These are phyloP conservation scores for Notospermus geniculatus DNA, from an alignment of 1,140 invertebrate species.

Conservation along the genomic window DNA sequence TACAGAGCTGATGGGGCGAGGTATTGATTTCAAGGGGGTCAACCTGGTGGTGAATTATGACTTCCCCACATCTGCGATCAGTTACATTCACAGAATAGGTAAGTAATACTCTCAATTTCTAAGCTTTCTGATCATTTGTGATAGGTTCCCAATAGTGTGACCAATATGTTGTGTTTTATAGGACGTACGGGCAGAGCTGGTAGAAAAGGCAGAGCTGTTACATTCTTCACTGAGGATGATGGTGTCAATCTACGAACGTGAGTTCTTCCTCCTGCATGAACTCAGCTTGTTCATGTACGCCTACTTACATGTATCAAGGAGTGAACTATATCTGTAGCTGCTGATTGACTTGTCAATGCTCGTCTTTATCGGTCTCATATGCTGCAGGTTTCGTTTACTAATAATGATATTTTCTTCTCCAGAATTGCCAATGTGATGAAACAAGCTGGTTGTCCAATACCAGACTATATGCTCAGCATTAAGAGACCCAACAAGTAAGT, in stretches of 20 bases:
- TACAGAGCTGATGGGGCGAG: conserved; percentile 94
- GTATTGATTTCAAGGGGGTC: conserved; percentile 96
- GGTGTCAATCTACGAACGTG: conserved; percentile 78
- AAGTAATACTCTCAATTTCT: no score
- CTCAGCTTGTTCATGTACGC: not conserved
- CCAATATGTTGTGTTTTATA: conserved; percentile 22
- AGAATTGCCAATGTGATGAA: conserved; percentile 84
- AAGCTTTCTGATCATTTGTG: no score
- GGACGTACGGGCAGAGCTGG: conserved; percentile 93
- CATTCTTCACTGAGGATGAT: conserved; percentile 92
- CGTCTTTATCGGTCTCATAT: no score
- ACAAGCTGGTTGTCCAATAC: conserved; percentile 85
- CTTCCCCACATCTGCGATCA: conserved; percentile 86
- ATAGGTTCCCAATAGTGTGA: no score
- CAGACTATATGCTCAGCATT: conserved; percentile 82
- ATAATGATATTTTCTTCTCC: conserved; percentile 13
- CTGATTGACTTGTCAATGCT: not conserved
- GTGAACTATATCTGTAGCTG: not conserved
- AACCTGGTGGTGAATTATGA: conserved; percentile 98
- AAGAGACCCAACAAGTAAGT: conserved; percentile 62
- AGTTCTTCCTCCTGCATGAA: conserved; percentile 16
- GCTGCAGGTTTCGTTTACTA: not conserved
- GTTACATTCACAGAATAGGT: conserved; percentile 91
- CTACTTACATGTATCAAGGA: not conserved
- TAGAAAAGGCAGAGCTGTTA: conserved; percentile 80